Base-by-base conservation (phyloP, 2,888 invertebrate genomes). In the Agrochola circellaris region DNA sequence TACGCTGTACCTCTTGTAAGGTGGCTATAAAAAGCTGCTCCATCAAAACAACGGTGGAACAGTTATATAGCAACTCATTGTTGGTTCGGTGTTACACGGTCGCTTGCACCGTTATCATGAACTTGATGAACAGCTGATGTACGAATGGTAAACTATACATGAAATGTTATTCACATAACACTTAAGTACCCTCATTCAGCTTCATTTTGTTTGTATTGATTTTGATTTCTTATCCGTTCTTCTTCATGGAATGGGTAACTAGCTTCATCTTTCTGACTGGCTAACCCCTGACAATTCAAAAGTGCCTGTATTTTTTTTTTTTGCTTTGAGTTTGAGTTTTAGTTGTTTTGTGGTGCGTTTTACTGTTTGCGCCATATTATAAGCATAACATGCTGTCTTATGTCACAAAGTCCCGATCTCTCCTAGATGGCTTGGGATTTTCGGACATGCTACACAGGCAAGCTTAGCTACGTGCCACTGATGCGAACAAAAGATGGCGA, bases 11-110 rank as follows among this genome's bases (percentile, higher is more conserved):
- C 69, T 65, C 64, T 74, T 64, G 61, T 26, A 34, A 26, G 51
- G 38, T 23, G 54, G 8, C 13, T 42, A 51, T 80, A 77, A 76
- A 86, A 79, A 78, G 65, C 62, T 58, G n/a, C 23, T 6, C 23
- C 62, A 74, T 75, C 70, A 82, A 83, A 76, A 87, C 87, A 88
- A 82, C 48, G 62, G 60, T 0, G 7, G 62, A 82, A 87, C 87
- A 77, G 87, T 88, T 88, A 88, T 73, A 58, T 38, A 62, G 71
- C 68, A 66, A 56, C 26, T 61, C 78, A 73, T 69, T 83, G 72
- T 86, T 70, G n/a, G 64, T 56, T 51, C 38, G 26, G 4, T 51
- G 72, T 69, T 72, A 69, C 71, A 69, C 73, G 71, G 69, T 69
- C 71, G 38, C n/a, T 66, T 2, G 48, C 4, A 86, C 83, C 83